Evolutionary conservation across 2,797 vertebrate species (phyloP).

Genomic region (Sylvilagus floridanus): DNA sequence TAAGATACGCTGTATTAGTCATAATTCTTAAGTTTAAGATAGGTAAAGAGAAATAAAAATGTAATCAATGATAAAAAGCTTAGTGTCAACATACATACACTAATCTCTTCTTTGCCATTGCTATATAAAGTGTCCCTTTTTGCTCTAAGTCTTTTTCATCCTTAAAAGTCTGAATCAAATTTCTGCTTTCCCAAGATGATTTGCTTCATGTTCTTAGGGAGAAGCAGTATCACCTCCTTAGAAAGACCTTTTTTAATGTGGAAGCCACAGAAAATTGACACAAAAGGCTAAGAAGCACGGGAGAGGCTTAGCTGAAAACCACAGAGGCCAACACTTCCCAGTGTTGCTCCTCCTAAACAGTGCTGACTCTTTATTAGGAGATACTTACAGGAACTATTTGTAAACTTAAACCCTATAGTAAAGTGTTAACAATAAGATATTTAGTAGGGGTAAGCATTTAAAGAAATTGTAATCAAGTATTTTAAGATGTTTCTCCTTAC

Average conservation of each 20-base stretch:
- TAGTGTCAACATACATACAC: not conserved
- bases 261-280: not conserved
- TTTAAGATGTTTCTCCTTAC: not conserved
- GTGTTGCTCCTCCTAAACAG: not conserved
- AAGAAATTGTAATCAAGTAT: not conserved
- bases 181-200: not conserved
- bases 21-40: conserved; percentile 32
- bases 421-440: not conserved
- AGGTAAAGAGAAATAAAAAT: not conserved
- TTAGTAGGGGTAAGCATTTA: not conserved
- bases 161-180: not conserved
- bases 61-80: not conserved
- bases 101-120: not conserved
- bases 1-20: not conserved
- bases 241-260: not conserved
- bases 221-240: not conserved
- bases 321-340: too few relatives aligned
- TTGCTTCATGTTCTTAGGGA: not conserved
- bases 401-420: not conserved
- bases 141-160: not conserved
- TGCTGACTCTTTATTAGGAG: not conserved
- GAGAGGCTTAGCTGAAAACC: not conserved
- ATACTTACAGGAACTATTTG: not conserved
- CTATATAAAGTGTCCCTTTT: not conserved
- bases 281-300: not conserved